Base-by-base conservation (phyloP, 2,113 vertebrate species). In the Ceyx cyanopectus region DNA sequence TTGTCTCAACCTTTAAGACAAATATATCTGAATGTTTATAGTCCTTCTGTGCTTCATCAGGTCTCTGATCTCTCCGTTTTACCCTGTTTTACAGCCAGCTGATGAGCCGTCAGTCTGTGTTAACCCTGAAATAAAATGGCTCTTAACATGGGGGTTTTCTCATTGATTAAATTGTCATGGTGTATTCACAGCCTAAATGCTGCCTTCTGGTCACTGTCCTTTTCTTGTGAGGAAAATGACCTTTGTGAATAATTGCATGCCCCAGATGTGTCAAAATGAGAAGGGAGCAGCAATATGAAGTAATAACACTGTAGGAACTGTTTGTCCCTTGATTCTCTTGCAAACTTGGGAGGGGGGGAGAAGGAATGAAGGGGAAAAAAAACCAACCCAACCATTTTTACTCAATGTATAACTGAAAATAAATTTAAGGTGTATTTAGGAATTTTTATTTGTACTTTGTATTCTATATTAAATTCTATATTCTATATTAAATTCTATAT, bases 111-210 rank as follows among this genome's bases (percentile, higher is more conserved):
- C 95, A 94, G 88, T 97, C 81, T 97, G 94, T 85, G 81, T 96
- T 96, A 97, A 56, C 12, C 3, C 63, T 78, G 72, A 95, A 97
- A 91, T 94, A 87, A 96, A 58, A 89, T 94, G 51, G 65, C 85
- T 96, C 91, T 97, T 97, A 96, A 98, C 95, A 94, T 7, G 91
- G 76, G 87, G 37, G 56, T 92, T 96, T 96, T 97, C 85, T 97
- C 95, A 97, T 95, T 97, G 97, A 98, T 98, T 97, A 97, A 97
- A 96, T 97, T 97, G 97, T 97, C 96, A 96, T 92, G 96, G 96
- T 97, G 68, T 91, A 95, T 97, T 98, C 95, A 94, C 94, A 97
- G 93, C 61, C 86, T 97, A 98, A 97, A 94, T 87, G 72, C 91
- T 97, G 83, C 95, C 93, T 97, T 97, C 97, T 97, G 97, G 97